Evolutionary conservation across 2,888 invertebrate species (phyloP).

Genomic region (Euplagia quadripunctaria): DNA sequence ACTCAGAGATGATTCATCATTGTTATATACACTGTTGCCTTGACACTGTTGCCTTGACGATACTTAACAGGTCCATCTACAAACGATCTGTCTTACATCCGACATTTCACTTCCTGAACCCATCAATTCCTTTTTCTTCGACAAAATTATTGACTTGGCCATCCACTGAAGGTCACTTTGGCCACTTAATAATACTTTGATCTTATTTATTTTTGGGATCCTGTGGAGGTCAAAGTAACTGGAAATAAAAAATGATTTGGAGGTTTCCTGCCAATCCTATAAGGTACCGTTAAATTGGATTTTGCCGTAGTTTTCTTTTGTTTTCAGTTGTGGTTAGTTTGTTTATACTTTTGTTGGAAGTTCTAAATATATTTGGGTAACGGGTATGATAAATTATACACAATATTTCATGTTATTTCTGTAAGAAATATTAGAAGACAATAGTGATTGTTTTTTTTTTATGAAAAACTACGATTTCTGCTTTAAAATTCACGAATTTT

Average conservation of each 20-base stretch:
- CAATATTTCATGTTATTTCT: not conserved
- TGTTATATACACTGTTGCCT: conserved; percentile 10
- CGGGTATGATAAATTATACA: not conserved
- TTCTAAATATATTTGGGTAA: not conserved
- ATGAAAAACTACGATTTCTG: too few relatives aligned
- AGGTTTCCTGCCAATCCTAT: conserved; percentile 9
- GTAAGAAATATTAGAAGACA: too few relatives aligned
- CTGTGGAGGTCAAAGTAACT: conserved; percentile 22
- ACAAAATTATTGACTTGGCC: conserved; percentile 51
- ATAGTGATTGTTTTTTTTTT: too few relatives aligned
- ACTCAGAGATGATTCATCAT: not conserved
- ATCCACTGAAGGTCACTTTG: conserved; percentile 32
- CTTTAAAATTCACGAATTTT: too few relatives aligned
- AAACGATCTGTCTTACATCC: conserved; percentile 38
- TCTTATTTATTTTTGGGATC: conserved; percentile 42
- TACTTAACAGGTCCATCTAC: conserved; percentile 26
- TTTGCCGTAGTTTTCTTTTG: conserved; percentile 1
- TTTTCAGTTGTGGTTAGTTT: not conserved
- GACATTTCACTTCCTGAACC: conserved; percentile 55
- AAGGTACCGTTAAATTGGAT: conserved; percentile 26
- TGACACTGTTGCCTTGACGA: conserved; percentile 8
- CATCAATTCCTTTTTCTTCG: conserved; percentile 47
- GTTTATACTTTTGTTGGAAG: not conserved
- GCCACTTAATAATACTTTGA: conserved; percentile 44
- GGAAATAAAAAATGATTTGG: conserved; percentile 16